A percentile compares a stretch with the other conserved stretches of the same genome.
Evolutionary conservation across 2,888 invertebrate genomes (phyloP).

Genomic region (Plagodis pulveraria): DNA sequence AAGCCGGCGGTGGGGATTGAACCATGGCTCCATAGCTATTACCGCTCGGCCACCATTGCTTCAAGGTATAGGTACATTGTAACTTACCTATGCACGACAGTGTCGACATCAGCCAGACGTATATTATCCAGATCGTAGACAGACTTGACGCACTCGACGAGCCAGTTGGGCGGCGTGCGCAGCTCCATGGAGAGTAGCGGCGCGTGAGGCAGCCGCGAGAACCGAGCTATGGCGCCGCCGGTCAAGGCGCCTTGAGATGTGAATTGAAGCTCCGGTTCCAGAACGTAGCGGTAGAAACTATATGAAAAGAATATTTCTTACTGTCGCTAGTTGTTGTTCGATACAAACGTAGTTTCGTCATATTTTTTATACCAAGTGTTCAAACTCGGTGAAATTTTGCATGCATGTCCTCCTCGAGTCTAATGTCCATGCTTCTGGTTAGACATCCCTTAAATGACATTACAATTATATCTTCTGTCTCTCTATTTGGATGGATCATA

Average conservation of each 20-base stretch:
- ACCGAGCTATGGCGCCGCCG: slow-evolving; percentile 92
- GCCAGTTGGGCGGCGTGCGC: slow-evolving; percentile 97
- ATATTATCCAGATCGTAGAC: slow-evolving; percentile 99
- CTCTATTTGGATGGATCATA: no score
- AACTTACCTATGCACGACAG: slow-evolving; percentile 91
- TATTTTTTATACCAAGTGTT: no score
- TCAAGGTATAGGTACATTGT: slow-evolving; percentile 1
- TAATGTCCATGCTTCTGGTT: no score
- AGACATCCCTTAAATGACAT: no score
- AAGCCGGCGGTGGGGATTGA: no score
- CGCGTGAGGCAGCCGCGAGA: slow-evolving; percentile 95
- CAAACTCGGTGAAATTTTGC: no score
- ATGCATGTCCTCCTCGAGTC: no score
- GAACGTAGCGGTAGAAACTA: slow-evolving; percentile 97
- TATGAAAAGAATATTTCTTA: neutral
- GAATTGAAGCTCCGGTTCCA: slow-evolving; percentile 96
- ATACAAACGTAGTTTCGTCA: no score
- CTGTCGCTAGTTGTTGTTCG: neutral
- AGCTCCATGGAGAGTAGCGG: slow-evolving; percentile 92
- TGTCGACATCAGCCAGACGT: slow-evolving; percentile 95
- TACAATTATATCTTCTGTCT: no score
- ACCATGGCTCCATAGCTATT: no score
- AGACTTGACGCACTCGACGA: slow-evolving; percentile 96
- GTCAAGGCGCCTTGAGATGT: slow-evolving; percentile 87
- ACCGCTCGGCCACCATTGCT: no score